These are phyloP conservation scores for Dryobotodes eremita DNA, from an alignment of 2,888 invertebrate genomes.

Conservation along the genomic window DNA sequence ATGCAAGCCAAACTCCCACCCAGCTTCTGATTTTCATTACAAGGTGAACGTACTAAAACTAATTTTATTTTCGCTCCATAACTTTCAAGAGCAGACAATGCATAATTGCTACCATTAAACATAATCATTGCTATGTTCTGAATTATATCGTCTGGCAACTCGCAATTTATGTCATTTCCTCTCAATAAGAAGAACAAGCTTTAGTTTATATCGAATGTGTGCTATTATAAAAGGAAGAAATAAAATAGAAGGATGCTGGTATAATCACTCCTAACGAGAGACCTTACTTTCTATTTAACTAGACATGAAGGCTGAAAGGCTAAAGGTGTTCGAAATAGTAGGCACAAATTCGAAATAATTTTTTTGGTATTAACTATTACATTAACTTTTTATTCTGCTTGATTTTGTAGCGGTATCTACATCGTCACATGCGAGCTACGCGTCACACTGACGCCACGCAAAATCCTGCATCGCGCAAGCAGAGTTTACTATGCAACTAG, in stretches of 20 bases:
- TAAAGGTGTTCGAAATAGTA: not conserved
- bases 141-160: slow-evolving; percentile 40
- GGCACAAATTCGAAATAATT: not conserved
- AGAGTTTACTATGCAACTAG: too few relatives aligned
- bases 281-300: slow-evolving; percentile 18
- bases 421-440: too few relatives aligned
- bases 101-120: slow-evolving; percentile 60
- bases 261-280: too few relatives aligned
- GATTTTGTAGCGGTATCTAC: too few relatives aligned
- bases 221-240: not conserved
- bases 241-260: slow-evolving; percentile 2
- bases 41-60: slow-evolving; percentile 61
- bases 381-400: too few relatives aligned
- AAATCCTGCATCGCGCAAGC: too few relatives aligned
- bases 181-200: slow-evolving; percentile 9
- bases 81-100: slow-evolving; percentile 64
- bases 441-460: too few relatives aligned
- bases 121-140: slow-evolving; percentile 51
- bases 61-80: slow-evolving; percentile 65
- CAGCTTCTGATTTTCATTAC: slow-evolving; percentile 31
- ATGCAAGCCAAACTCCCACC: slow-evolving; percentile 10
- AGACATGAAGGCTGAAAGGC: not conserved
- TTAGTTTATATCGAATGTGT: not conserved
- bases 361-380: not conserved
- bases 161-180: slow-evolving; percentile 48